phyloP scores from a whole-genome alignment of 1,140 invertebrate species.

The Aricia agestis region DNA sequence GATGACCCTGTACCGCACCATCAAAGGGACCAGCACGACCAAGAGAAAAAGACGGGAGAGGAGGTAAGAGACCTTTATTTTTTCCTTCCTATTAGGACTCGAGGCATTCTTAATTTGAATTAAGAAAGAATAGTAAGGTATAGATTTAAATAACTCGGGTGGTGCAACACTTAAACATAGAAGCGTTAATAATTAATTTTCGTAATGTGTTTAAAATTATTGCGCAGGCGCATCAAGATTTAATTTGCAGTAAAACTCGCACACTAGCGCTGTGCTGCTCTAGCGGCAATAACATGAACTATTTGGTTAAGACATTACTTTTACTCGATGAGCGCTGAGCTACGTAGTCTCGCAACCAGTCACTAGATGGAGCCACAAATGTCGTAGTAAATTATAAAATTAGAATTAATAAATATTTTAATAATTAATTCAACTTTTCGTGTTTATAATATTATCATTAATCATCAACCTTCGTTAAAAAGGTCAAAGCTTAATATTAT shows the following conservation, averaged over 20 bases:
- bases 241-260: background rate
- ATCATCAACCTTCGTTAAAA: no score
- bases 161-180: background rate
- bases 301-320: background rate
- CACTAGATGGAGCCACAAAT: background rate
- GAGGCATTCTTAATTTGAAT: no score
- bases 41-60: conserved; percentile 66
- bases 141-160: no score
- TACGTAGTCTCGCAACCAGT: background rate
- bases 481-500: no score
- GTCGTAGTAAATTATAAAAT: background rate
- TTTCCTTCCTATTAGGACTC: no score
- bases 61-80: conserved; percentile 38
- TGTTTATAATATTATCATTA: no score
- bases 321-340: background rate
- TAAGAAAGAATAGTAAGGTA: no score
- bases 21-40: conserved; percentile 61
- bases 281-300: background rate
- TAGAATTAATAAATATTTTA: no score
- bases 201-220: background rate
- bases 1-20: conserved; percentile 70
- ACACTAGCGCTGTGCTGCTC: background rate
- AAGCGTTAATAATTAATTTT: background rate
- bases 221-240: background rate
- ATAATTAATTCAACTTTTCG: no score